A percentile compares a stretch with the other conserved stretches of the same genome.
Conservation (phyloP, 2,797 vertebrate species). For the Masticophis lateralis region DNA sequence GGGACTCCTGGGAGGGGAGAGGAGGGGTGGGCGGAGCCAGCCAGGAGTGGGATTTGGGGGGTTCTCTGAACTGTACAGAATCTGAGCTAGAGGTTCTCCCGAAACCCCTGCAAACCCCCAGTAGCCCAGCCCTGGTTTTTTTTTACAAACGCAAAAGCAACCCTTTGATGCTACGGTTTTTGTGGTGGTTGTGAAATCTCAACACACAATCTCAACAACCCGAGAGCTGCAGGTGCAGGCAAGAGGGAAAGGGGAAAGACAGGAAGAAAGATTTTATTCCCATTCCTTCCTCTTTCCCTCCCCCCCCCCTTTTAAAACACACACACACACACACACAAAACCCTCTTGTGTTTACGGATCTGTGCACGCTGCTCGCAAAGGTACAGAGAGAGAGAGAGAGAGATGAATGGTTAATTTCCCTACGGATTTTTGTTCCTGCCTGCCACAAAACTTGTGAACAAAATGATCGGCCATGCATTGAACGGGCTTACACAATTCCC, state of each 20-base stretch:
- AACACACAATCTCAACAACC: background rate
- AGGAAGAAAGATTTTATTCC: background rate
- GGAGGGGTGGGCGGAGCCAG: too few species aligned
- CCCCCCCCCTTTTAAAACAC: background rate
- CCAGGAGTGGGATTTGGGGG: too few species aligned
- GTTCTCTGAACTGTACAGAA: too few species aligned
- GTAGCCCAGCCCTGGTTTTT: too few species aligned
- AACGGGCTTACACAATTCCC: slow-evolving; percentile 78
- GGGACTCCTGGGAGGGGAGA: too few species aligned
- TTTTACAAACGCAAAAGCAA: background rate
- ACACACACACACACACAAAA: background rate
- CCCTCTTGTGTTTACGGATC: slow-evolving; percentile 38
- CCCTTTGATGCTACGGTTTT: fast-evolving
- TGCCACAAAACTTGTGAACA: slow-evolving; percentile 76
- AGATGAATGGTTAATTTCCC: slow-evolving; percentile 73
- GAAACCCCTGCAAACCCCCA: too few species aligned
- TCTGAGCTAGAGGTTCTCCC: too few species aligned
- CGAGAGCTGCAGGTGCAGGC: background rate
- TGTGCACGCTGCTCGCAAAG: slow-evolving; percentile 56
- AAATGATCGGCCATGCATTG: slow-evolving; percentile 77
- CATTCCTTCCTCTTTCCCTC: fast-evolving
- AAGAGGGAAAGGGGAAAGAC: background rate
- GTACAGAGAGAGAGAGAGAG: slow-evolving; percentile 65
- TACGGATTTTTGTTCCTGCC: slow-evolving; percentile 68
- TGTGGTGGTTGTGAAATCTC: background rate